Percentiles rank a stretch among this genome's conserved stretches.
phyloP scores from a whole-genome alignment of 2,888 invertebrate species.

The Falcaria lacertinaria region DNA sequence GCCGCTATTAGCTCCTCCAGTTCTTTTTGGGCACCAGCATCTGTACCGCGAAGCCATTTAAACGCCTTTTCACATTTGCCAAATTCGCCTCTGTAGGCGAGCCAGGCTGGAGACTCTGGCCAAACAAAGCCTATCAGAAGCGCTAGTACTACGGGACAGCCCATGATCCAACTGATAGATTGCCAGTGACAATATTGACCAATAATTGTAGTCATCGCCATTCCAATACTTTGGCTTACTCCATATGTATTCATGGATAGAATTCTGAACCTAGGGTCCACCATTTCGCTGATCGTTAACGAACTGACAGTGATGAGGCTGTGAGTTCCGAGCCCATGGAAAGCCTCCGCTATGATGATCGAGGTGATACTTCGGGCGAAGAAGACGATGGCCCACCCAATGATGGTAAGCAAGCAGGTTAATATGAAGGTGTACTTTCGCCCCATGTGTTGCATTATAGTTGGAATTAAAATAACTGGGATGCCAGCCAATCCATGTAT shows the following conservation, averaged over 20 bases:
- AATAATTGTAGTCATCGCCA: constrained; percentile 12
- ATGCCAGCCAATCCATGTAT: constrained; percentile 26
- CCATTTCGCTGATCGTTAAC: constrained; percentile 22
- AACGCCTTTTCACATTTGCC: constrained; percentile 17
- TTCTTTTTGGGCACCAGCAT: constrained; percentile 12
- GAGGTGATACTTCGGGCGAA: constrained; percentile 7
- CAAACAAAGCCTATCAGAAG: constrained; percentile 11
- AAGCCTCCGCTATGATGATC: constrained; percentile 20
- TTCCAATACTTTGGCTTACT: constrained; percentile 14
- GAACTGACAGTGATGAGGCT: constrained; percentile 16
- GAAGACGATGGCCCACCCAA: constrained; percentile 19
- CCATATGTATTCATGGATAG: constrained; percentile 14
- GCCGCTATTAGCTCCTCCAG: constrained; percentile 13
- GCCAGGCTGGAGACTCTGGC: constrained; percentile 24
- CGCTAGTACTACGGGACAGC: constrained; percentile 10
- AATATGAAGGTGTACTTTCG: constrained; percentile 19
- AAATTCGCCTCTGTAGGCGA: constrained; percentile 21
- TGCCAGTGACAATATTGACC: constrained; percentile 22
- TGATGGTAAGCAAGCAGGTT: constrained; percentile 16
- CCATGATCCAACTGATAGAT: constrained; percentile 16
- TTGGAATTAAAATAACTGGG: constrained; percentile 21
- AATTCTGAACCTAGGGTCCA: constrained; percentile 18
- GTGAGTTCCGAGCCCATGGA: constrained; percentile 21
- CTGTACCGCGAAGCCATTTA: constrained; percentile 16
- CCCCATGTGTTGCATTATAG: constrained; percentile 24